Evolutionary conservation across 2,888 invertebrate species (phyloP).

Genomic region (Bursaphelenchus okinawaensis): DNA sequence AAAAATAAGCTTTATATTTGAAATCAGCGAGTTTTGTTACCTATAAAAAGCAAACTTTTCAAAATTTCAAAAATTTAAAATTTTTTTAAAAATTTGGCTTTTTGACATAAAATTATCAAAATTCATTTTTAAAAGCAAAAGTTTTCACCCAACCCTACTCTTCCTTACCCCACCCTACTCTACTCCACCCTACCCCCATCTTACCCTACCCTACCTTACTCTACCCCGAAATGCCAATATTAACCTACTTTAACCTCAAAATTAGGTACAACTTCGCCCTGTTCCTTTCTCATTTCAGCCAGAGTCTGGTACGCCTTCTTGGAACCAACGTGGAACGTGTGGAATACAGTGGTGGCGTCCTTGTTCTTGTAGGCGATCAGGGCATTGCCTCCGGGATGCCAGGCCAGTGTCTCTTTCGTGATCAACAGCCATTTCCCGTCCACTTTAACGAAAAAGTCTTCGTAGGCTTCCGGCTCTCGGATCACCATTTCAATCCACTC

Average conservation of each 20-base stretch:
- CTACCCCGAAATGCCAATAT: no score
- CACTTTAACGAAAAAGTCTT: conserved; percentile 48
- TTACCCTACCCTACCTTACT: no score
- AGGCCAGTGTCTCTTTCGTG: conserved; percentile 40
- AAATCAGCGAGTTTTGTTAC: no score
- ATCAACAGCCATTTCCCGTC: conserved; percentile 52
- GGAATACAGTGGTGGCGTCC: conserved; percentile 55
- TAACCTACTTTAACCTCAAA: conserved; percentile 2
- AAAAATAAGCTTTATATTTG: no score
- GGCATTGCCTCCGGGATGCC: conserved; percentile 51
- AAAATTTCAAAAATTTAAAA: no score
- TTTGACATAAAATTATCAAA: no score
- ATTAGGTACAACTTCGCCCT: conserved; percentile 25
- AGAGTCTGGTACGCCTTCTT: conserved; percentile 48
- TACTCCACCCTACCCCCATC: no score
- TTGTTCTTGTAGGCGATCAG: conserved; percentile 51
- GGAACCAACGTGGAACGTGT: conserved; percentile 54
- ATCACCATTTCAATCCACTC: conserved; percentile 44
- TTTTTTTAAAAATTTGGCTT: no score
- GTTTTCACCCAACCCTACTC: no score
- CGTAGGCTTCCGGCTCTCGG: conserved; percentile 37
- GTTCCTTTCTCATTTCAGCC: conserved; percentile 33
- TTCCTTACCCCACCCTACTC: no score
- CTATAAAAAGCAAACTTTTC: no score
- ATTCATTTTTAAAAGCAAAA: no score